phyloP scores from a whole-genome alignment of 2,797 vertebrate genomes.

The Podargus strigoides region DNA sequence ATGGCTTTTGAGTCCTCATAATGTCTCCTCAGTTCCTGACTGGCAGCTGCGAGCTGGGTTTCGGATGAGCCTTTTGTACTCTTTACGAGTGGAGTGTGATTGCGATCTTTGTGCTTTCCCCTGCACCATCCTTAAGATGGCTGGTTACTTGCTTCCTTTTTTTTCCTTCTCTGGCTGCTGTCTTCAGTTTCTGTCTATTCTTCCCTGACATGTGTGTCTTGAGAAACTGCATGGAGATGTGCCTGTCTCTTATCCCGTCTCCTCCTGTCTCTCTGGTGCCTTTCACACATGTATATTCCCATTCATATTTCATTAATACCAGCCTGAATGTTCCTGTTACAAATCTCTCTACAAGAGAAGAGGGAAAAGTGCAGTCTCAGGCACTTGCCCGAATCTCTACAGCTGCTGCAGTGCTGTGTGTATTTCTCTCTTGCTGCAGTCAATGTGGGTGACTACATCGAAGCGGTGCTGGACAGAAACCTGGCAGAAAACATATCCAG shows the following conservation, averaged over 20 bases:
- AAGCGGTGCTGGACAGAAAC: constrained; percentile 86
- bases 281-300: background rate
- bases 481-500: constrained; percentile 88
- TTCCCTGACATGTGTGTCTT: background rate
- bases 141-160: background rate
- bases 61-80: background rate
- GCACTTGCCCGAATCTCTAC: background rate
- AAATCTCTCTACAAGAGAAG: background rate
- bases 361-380: background rate
- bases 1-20: background rate
- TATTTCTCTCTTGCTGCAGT: constrained; percentile 68
- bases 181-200: background rate
- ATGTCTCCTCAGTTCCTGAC: background rate
- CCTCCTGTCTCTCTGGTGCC: background rate
- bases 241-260: background rate
- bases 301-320: background rate
- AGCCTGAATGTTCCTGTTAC: background rate
- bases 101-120: background rate
- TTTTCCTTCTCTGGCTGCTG: background rate
- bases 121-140: background rate
- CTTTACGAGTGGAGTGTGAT: background rate
- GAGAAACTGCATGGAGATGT: background rate
- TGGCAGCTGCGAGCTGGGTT: background rate
- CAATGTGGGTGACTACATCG: constrained; percentile 85
- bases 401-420: background rate